Base-by-base conservation (phyloP, 2,113 vertebrate genomes). In the Rhegmatorhina hoffmannsi region DNA sequence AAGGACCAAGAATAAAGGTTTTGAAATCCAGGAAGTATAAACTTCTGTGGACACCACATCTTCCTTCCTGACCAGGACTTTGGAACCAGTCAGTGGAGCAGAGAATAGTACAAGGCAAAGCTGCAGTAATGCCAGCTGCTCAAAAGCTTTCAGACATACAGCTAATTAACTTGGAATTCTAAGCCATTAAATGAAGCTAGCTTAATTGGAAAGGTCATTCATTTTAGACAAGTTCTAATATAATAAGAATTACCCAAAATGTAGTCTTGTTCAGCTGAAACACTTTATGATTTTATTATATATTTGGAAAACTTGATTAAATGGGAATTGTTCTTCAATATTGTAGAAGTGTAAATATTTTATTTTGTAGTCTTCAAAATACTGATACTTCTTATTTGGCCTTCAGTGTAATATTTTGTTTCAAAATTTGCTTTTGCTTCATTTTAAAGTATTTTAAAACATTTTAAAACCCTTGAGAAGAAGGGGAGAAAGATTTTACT, bases 1-100 rank as follows among this genome's bases (percentile, higher is more conserved):
- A 93, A 92, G 38, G 55, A 66, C 25, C 4, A 46, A 89, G 76
- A 67, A 91, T 55, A 85, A 91, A 94, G 40, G 36, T 73, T 68
- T 93, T 66, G 64, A 97, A 91, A 92, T 85, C 38, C 68, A 90
- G 76, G 82, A 95, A 96, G 33, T 43, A 87, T 70, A 85, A 84
- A 90, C 69, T 95, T 86, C 34, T 80, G 75, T 43, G 44, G 43
- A 87, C 53, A 93, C 12, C 43, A 79, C 28, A 77, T 91, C 84
- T 90, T 94, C 73, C 84, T 90, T 92, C 67, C 89, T 86, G 59
- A 85, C 36, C 38, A 83, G 70, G 50, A 50, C 36, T 73, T 82
- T 91, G 72, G n/a, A 94, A 94, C 28, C 46, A 85, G 20, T 85
- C 62, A 64, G 1, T 25, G 25, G 91, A 92, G 62, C 38, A 75